Base-by-base conservation (phyloP, 2,113 vertebrate genomes). In the Callithrix jacchus region DNA sequence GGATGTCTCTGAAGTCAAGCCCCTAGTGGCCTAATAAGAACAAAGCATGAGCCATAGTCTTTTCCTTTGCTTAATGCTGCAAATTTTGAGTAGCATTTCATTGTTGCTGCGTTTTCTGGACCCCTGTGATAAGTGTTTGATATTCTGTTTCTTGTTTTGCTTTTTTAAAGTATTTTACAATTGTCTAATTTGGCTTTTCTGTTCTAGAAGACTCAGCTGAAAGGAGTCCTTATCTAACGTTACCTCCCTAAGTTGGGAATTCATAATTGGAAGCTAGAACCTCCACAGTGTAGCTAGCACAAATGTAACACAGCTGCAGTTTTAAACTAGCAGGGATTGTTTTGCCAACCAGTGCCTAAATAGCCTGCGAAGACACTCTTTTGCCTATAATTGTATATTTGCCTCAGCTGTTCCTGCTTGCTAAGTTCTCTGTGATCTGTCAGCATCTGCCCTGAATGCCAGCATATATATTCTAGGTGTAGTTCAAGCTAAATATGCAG, bases 321-420 rank as follows among this genome's bases (percentile, higher is more conserved):
- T 90, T 97, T 81, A 90, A 84, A 94, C n/a, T 17, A 88, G 71
- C 45, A 96, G 94, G 93, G 77, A 89, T 3, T 77, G 37, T 95
- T 93, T 40, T 71, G 83, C 76, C 91, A 93, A 82, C 87, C 74
- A 82, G 11, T 81, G 71, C 49, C 73, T 88, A 81, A 90, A 54
- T 54, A 80, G 87, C 87, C 76, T 87, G 58, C 73, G 73, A 96
- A 92, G 92, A 97, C 56, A 85, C 54, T 85, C 74, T 94, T 91
- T 91, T 90, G 74, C n/a, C 71, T 87, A 49, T 92, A 92, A 93
- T 90, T 95, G 84, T 90, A 14, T 89, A 79, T 97, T 96, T 97
- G 64, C 87, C 32, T 97, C 84, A 94, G 84, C 87, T 95, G 66
- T 92, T 93, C 47, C 96, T 95, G 90, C 81, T 97, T 93, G 76